Evolutionary conservation across 2,113 vertebrate species (phyloP), one percentile per base, ranked within the genome.

Genomic region (Gyps fulvus): DNA sequence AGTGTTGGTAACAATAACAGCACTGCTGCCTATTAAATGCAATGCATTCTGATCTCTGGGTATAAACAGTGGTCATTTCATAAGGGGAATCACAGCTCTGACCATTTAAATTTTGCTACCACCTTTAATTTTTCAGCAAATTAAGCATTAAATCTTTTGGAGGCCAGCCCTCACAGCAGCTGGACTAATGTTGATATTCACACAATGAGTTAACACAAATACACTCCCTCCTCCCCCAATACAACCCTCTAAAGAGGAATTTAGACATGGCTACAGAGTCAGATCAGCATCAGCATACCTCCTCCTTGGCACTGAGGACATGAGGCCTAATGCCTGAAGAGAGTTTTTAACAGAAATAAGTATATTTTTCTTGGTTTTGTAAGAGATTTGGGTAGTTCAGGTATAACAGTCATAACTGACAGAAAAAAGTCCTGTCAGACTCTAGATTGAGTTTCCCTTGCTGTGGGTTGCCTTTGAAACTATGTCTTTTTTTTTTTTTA

Each of bases 41-140:
- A 74, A 40, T 54, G 18, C 18, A 11, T 78, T 88, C 69, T 89
- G 71, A 83, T 90, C 79, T 57, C 38, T 78, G 52, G 25, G 63
- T 83, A 49, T 94, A 94, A 96, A 82, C 57, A 42, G 76, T 23
- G n/a, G 58, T 69, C 50, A 50, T 79, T 86, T 43, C 16, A 22
- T 43, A 26, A 89, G 79, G 54, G 50, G 57, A 96, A 83, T 71
- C 72, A 91, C 55, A 96, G 65, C 76, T 95, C 79, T 93, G 71
- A 83, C 71, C n/a, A 93, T 78, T 89, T 83, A 90, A 49, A 82
- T 90, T 95, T 87, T 94, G 63, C 87, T 93, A 78, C 32, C 89
- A 78, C 76, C 52, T 97, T 85, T 88, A 92, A 87, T 95, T 97
- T 97, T 81, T 92, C 69, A 94, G 66, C 92, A 91, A 90, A 86